A percentile compares a stretch with the other conserved stretches of the same genome.
Evolutionary conservation across 2,888 invertebrate species (phyloP).

Genomic region (Marronus borbonicus): DNA sequence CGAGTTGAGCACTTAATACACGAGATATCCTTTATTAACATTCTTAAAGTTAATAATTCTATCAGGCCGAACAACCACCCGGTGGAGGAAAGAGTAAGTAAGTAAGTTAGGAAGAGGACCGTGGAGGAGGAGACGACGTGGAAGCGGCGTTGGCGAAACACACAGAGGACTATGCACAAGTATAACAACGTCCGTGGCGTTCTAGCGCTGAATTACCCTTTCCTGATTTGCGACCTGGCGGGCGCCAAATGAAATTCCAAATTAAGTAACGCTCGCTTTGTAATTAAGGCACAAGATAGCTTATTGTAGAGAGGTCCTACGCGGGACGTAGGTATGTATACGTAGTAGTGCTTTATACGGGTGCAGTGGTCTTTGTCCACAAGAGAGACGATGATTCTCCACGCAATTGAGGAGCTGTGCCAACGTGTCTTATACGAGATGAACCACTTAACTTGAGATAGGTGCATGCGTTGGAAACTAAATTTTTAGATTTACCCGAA

Average conservation of each 20-base stretch:
- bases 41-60: conserved; percentile 54
- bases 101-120: conserved; percentile 54
- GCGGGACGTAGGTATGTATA: neutral
- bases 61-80: conserved; percentile 47
- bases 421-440: too few relatives aligned
- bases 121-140: neutral
- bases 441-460: too few relatives aligned
- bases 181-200: neutral
- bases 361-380: neutral
- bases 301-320: conserved; percentile 62
- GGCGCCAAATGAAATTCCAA: conserved; percentile 71
- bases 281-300: conserved; percentile 70
- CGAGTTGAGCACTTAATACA: conserved; percentile 41
- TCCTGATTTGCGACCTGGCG: conserved; percentile 69
- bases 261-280: conserved; percentile 68
- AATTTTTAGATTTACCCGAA: too few relatives aligned
- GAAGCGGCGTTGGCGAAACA: neutral
- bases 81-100: conserved; percentile 15
- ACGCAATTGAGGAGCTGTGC: neutral
- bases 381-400: neutral
- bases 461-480: too few relatives aligned
- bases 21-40: conserved; percentile 52
- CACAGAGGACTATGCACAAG: neutral
- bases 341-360: neutral
- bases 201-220: conserved; percentile 65